phyloP scores from a whole-genome alignment of 2,888 invertebrate genomes.

The Spisula solida region DNA sequence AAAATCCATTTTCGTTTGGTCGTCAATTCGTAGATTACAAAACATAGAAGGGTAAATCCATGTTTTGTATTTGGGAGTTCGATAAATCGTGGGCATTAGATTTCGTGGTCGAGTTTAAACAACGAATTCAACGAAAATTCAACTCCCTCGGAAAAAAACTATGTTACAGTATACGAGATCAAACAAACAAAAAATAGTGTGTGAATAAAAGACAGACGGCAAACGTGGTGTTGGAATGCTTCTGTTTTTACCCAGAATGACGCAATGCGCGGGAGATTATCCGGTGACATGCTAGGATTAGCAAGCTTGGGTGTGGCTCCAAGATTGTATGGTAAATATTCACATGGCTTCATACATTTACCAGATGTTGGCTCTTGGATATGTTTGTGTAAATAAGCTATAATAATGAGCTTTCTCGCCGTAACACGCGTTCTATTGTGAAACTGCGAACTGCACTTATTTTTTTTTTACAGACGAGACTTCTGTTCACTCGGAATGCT shows the following conservation, averaged over 20 bases:
- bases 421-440: neutral
- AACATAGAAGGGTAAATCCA: too few species aligned
- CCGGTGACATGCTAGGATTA: slow-evolving; percentile 35
- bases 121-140: too few species aligned
- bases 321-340: slow-evolving; percentile 34
- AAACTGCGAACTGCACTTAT: neutral
- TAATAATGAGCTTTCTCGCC: slow-evolving; percentile 20
- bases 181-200: neutral
- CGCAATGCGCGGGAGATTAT: slow-evolving; percentile 31
- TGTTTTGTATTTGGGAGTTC: too few species aligned
- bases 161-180: too few species aligned
- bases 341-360: slow-evolving; percentile 38
- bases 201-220: neutral
- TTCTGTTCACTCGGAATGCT: neutral
- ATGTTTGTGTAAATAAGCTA: slow-evolving; percentile 41
- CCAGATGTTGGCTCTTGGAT: slow-evolving; percentile 37
- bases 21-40: too few species aligned
- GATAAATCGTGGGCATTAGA: too few species aligned
- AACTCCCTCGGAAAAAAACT: too few species aligned
- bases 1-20: too few species aligned
- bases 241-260: neutral
- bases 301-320: slow-evolving; percentile 35
- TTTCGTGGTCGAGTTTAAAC: too few species aligned
- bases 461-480: neutral
- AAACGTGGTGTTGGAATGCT: neutral